A percentile compares a stretch with the other conserved stretches of the same genome.
These are phyloP conservation scores for Myotis vivesi DNA, from an alignment of 2,797 vertebrate genomes.

Conservation along the genomic window DNA sequence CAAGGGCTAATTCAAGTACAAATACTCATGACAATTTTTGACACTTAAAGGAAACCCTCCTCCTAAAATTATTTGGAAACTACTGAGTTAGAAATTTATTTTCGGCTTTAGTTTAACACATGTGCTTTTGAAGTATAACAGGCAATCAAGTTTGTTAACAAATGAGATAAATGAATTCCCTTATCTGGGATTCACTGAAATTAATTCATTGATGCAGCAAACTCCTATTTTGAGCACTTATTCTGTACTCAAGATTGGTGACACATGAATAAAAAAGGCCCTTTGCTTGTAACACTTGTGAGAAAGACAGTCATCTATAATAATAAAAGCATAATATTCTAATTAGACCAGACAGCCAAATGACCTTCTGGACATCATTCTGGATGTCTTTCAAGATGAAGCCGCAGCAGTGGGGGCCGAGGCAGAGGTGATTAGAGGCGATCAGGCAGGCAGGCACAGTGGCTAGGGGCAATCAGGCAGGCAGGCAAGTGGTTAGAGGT, in stretches of 20 bases:
- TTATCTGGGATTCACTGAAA: slow-evolving; percentile 25
- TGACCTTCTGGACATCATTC: too few relatives aligned
- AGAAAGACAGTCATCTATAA: neutral
- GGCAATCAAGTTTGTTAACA: slow-evolving; percentile 57
- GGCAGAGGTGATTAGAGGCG: too few relatives aligned
- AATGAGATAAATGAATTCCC: slow-evolving; percentile 47
- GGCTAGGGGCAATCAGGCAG: too few relatives aligned
- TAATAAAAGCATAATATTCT: too few relatives aligned
- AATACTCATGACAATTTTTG: slow-evolving; percentile 49
- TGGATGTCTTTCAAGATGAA: too few relatives aligned
- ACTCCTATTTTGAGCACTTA: neutral
- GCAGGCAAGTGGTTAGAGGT: too few relatives aligned
- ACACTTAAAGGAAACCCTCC: slow-evolving; percentile 48
- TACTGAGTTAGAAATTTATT: slow-evolving; percentile 51
- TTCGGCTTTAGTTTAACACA: slow-evolving; percentile 37
- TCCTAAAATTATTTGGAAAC: slow-evolving; percentile 39
- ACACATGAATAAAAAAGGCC: neutral
- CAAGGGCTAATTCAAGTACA: slow-evolving; percentile 58
- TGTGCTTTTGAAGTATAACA: slow-evolving; percentile 47
- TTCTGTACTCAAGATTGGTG: neutral
- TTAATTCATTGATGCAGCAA: slow-evolving; percentile 18
- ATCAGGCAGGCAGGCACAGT: too few relatives aligned
- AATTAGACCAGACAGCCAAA: too few relatives aligned
- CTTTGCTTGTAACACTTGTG: neutral
- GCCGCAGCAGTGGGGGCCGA: too few relatives aligned